Percentiles rank a stretch among this genome's conserved stretches.
phyloP scores from a whole-genome alignment of 2,113 vertebrate species.

The Girardinichthys multiradiatus region DNA sequence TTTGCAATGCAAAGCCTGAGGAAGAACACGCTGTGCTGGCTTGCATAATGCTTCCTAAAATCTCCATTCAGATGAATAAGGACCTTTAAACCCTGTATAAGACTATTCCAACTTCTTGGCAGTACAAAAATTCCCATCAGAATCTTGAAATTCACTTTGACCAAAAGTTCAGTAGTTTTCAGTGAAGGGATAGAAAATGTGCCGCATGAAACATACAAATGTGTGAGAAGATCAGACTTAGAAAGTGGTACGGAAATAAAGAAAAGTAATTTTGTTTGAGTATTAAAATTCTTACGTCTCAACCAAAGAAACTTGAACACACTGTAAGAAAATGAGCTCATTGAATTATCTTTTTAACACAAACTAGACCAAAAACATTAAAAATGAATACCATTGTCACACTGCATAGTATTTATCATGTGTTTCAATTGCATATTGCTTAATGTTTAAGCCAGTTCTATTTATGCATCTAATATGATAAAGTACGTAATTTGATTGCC shows the following conservation, averaged over 20 bases:
- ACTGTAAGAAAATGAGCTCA: background rate
- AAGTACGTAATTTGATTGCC: too few species aligned
- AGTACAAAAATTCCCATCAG: background rate
- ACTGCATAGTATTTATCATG: too few species aligned
- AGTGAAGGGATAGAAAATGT: background rate
- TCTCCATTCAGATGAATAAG: background rate
- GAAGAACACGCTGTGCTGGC: conserved; percentile 11
- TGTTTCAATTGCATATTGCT: too few species aligned
- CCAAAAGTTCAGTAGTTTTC: background rate
- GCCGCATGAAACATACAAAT: background rate
- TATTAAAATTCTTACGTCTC: background rate
- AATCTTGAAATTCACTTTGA: background rate
- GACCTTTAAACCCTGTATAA: background rate
- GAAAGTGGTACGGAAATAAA: background rate
- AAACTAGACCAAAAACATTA: too few species aligned
- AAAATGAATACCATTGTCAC: too few species aligned
- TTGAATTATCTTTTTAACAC: too few species aligned
- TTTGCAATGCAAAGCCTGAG: conserved; percentile 29
- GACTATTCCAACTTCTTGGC: background rate
- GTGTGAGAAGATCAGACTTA: background rate
- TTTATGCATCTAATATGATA: too few species aligned
- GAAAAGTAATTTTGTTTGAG: background rate
- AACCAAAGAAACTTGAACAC: background rate
- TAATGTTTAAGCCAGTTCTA: too few species aligned
- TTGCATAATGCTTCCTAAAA: conserved; percentile 1